Evolutionary conservation across 92 coral and sea anemone species (phyloP), one percentile per base, ranked within the genome.

Genomic region (Zoanthus sansibaricus): DNA sequence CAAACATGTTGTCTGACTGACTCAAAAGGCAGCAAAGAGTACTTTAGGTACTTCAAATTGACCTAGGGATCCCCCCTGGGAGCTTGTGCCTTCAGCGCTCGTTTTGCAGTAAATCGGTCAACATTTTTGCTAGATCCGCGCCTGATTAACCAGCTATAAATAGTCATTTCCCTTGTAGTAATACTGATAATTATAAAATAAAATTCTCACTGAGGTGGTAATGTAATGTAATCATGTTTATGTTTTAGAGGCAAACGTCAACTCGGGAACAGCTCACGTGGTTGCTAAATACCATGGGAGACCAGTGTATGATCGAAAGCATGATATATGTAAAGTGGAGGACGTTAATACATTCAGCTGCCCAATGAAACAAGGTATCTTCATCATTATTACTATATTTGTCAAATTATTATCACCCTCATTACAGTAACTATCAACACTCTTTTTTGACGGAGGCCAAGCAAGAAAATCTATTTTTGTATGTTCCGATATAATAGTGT

Each of bases 261-360:
- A 64, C 5, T 72, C 87, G 18, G 98, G 98, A 5, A 82, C 82
- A 1, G 95, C 87, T 0, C 94, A 91, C 71, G 87, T 94, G 10
- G 61, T 91, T 18, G 95, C 98, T 18, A 77, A 93, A 83, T 94
- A 70, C 64, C 92, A 78, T 71, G 98, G 98, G 80, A 77, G 94
- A 71, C 82, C 91, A 1, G 76, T 94, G 87, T 78, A 77, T 78
- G 94, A 94, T 18, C 89, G 75, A 37, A 84, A 91, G 69, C 86
- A 86, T 45, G 21, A 93, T 20, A 9, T 94, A 69, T 94, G 98
- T 58, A 94, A 91, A 67, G 83, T 92, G 18, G 7, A 49, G 54
- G 79, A 91, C 21, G 98, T 88, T 31, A 78, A 93, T 32, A 83
- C 93, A 1, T 94, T 94, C 68, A 70, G 78, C 25, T 94, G 98